phyloP scores from a whole-genome alignment of 2,888 invertebrate genomes.

The Rhaphigaster nebulosa region DNA sequence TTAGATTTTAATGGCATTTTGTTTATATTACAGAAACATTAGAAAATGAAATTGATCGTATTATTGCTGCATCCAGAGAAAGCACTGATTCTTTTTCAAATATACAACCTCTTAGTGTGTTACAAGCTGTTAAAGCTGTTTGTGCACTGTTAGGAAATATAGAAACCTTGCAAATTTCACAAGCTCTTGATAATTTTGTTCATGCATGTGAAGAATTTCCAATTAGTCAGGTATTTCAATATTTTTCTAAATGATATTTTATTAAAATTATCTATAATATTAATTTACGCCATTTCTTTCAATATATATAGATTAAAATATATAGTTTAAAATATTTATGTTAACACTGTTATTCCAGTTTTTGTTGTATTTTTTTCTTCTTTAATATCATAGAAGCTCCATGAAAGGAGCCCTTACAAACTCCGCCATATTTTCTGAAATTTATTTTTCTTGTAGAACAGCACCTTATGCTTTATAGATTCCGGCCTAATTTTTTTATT shows the following conservation, averaged over 20 bases:
- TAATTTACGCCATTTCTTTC: neutral
- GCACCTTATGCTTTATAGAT: no score
- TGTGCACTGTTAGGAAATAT: constrained; percentile 90
- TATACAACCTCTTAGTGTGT: constrained; percentile 74
- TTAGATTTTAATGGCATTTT: constrained; percentile 32
- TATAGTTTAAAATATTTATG: no score
- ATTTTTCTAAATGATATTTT: neutral
- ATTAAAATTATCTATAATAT: neutral
- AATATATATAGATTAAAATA: no score
- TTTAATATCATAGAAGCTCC: no score
- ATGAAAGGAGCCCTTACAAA: no score
- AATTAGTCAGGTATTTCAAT: constrained; percentile 57
- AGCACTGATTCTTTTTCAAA: constrained; percentile 69
- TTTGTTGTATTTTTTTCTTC: no score
- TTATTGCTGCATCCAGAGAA: constrained; percentile 76
- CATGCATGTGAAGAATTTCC: constrained; percentile 64
- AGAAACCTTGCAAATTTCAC: constrained; percentile 88
- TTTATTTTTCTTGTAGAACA: no score
- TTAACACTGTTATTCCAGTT: no score
- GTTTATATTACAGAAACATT: constrained; percentile 76
- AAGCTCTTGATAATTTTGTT: constrained; percentile 74
- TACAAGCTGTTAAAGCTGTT: constrained; percentile 93
- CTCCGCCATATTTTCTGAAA: no score
- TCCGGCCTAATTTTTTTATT: no score
- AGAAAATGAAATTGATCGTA: constrained; percentile 84